phyloP scores from a whole-genome alignment of 2,113 vertebrate species.

The Mesitornis unicolor region DNA sequence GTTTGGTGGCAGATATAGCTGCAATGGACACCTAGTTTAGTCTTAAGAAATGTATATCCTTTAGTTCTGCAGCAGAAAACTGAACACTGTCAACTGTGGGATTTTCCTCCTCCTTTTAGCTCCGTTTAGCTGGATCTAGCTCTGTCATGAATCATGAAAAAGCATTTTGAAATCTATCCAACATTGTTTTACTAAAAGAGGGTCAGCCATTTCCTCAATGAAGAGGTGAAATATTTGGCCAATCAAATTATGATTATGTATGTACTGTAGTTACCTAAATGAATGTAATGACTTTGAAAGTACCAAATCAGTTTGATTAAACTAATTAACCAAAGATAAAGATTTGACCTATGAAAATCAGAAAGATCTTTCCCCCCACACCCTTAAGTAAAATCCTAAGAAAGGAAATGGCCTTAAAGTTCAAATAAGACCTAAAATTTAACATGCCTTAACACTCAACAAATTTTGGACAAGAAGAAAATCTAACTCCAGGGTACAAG shows the following conservation, averaged over 20 bases:
- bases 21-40: not conserved
- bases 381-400: not conserved
- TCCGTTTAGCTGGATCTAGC: not conserved
- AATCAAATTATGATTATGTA: not conserved
- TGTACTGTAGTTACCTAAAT: not conserved
- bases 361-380: not conserved
- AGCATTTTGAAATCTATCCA: not conserved
- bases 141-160: not conserved
- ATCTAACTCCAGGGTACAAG: not conserved
- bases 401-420: not conserved
- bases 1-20: not conserved
- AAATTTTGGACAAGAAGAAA: not conserved
- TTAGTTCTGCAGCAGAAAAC: not conserved
- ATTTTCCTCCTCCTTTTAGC: not conserved
- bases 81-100: not conserved
- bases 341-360: not conserved
- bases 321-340: not conserved
- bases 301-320: not conserved
- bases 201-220: not conserved
- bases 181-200: not conserved
- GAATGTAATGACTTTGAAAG: not conserved
- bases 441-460: not conserved
- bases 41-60: not conserved
- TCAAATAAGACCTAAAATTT: not conserved
- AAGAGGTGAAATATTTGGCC: not conserved